These are phyloP conservation scores for Uria lomvia DNA, from an alignment of 2,113 vertebrate genomes.

Conservation along the genomic window DNA sequence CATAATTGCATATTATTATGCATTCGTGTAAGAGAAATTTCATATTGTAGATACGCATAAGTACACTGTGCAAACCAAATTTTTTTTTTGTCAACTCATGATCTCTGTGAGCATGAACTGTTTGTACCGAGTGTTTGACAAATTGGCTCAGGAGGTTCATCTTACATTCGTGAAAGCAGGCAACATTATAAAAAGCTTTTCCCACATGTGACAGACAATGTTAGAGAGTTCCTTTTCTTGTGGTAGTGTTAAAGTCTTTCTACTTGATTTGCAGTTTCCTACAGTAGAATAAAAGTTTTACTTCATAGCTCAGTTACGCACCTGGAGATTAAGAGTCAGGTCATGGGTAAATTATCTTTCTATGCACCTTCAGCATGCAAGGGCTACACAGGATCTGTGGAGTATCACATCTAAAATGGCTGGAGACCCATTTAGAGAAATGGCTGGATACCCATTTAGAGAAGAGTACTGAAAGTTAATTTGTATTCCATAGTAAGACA, in stretches of 20 bases:
- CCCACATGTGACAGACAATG: not conserved
- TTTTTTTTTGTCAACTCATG: fast-evolving
- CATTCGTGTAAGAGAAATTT: not conserved
- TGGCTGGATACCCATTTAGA: not conserved
- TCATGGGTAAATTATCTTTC: not conserved
- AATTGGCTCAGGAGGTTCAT: not conserved
- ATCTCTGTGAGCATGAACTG: not conserved
- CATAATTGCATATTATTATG: not conserved
- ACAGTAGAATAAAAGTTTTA: not conserved
- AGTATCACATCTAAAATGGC: not conserved
- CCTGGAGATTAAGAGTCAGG: not conserved
- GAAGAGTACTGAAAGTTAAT: not conserved
- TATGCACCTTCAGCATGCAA: not conserved
- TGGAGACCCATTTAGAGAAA: not conserved
- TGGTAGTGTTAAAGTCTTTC: not conserved
- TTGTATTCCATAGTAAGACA: not conserved
- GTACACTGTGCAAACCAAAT: not conserved
- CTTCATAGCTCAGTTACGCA: not conserved
- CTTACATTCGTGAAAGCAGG: not conserved
- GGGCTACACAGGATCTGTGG: not conserved
- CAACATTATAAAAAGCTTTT: not conserved
- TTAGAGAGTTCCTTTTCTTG: not conserved
- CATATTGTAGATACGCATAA: not conserved
- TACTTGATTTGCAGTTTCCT: not conserved
- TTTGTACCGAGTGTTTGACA: not conserved